Conservation (phyloP, 2,888 invertebrate species). For the Mesorhabditis spiculigera region DNA sequence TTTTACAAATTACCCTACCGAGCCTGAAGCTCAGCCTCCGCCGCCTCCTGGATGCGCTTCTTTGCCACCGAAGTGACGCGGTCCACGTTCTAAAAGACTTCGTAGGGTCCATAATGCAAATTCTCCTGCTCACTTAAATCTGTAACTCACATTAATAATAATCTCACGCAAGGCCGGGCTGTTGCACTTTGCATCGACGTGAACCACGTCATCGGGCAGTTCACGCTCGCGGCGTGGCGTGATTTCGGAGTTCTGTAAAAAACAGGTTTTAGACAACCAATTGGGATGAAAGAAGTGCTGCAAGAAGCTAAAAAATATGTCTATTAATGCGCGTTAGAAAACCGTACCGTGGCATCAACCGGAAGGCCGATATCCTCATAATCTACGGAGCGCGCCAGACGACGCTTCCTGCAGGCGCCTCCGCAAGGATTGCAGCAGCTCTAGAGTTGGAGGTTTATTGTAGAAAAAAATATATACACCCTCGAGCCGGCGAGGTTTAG, state of each 20-base stretch:
- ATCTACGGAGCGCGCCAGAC: neutral
- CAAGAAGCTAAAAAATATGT: too few relatives aligned
- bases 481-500: neutral
- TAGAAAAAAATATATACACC: neutral
- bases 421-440: constrained; percentile 5
- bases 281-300: too few relatives aligned
- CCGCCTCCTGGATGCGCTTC: constrained; percentile 31
- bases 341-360: neutral
- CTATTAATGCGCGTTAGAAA: too few relatives aligned
- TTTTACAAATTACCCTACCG: constrained; percentile 4
- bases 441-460: neutral
- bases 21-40: constrained; percentile 18
- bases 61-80: constrained; percentile 34
- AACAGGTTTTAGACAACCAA: too few relatives aligned
- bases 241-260: neutral
- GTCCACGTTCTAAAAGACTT: constrained; percentile 29
- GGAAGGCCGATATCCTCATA: neutral
- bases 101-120: neutral
- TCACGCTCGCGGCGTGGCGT: constrained; percentile 11
- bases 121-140: neutral
- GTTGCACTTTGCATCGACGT: constrained; percentile 24
- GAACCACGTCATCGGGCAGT: constrained; percentile 14
- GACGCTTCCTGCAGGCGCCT: neutral
- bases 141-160: constrained; percentile 21
- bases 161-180: constrained; percentile 23